Base-by-base conservation (phyloP, 1,140 invertebrate genomes). In the Eufriesea mexicana region DNA sequence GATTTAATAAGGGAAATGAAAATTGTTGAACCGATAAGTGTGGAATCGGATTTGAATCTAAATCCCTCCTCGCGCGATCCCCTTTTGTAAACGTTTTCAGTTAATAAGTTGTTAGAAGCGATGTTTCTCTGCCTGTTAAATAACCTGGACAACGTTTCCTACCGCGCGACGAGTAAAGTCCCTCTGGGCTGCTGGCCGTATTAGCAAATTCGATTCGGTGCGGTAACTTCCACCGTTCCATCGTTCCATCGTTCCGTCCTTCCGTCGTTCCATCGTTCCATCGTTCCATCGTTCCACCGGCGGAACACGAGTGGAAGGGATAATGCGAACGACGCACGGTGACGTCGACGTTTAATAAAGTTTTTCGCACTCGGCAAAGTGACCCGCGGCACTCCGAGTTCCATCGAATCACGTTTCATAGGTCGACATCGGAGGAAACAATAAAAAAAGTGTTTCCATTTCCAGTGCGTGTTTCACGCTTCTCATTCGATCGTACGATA, bases 141-240 rank as follows among this genome's bases (percentile, higher is more conserved):
- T 68, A 64, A 68, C 64, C 67, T 45, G 47, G 45, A 51, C 64
- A 55, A 64, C 72, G 67, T 16, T 72, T 23, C 42, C 62, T 77
- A 74, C 61, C 72, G 72, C 84, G 73, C 84, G 70, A 79, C 71
- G 73, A 75, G 64, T 47, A 47, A 42, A 75, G 79, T 57, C 79
- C 59, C 61, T 66, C 25, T 47, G 64, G 47, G 57, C 54, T 23
- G 74, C 25, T 10, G 35, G 35, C 16, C 79, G 64, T 87, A 87
- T 88, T 87, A 88, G 70, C 83, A 85, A 88, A 88, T 88, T 88
- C 79, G 86, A 88, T 85, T 87, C 79, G 75, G 49, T 61, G 71
- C 67, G 84, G 86, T 86, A 79, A 84, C 75, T 80, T 72, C 55
- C 75, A 55, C 72, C 74, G 66, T 18, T 62, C 25, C 25, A 62